phyloP scores from a whole-genome alignment of 2,888 invertebrate genomes.

The Ganaspis brasiliensis region DNA sequence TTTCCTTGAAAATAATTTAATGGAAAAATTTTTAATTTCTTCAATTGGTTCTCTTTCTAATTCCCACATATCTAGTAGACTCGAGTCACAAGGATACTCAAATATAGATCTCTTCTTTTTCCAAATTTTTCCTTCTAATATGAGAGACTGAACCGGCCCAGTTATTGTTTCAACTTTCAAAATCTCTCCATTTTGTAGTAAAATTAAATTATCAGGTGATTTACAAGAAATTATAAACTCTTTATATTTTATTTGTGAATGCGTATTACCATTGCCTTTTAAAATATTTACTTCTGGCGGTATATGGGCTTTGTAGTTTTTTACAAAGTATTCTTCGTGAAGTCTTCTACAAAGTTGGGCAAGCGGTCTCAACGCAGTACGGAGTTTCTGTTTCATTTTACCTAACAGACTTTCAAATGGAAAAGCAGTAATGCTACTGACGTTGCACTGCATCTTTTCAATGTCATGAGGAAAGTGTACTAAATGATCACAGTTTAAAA shows the following conservation, averaged over 20 bases:
- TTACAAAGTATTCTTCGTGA: neutral
- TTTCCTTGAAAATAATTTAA: neutral
- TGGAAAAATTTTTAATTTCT: neutral
- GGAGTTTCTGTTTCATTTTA: constrained; percentile 47
- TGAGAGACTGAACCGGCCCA: neutral
- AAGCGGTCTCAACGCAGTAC: constrained; percentile 48
- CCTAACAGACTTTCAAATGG: constrained; percentile 50
- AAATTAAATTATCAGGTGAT: constrained; percentile 45
- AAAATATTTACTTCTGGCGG: constrained; percentile 32
- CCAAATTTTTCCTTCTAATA: neutral
- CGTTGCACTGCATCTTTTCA: constrained; percentile 38
- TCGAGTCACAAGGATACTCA: neutral
- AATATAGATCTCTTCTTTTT: neutral
- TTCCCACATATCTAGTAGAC: constrained; percentile 3
- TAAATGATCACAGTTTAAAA: constrained; percentile 53
- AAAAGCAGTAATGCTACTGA: constrained; percentile 50
- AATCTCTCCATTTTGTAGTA: constrained; percentile 35
- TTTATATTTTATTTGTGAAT: constrained; percentile 38
- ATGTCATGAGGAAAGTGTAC: constrained; percentile 54
- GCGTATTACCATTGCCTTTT: neutral
- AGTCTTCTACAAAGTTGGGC: constrained; percentile 49
- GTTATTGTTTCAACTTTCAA: neutral
- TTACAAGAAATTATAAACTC: constrained; percentile 32
- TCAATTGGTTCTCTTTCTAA: neutral
- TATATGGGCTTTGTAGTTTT: constrained; percentile 26